Percentiles rank a stretch among this genome's conserved stretches.
phyloP scores from a whole-genome alignment of 2,888 invertebrate genomes.

The Tachina lurida region DNA sequence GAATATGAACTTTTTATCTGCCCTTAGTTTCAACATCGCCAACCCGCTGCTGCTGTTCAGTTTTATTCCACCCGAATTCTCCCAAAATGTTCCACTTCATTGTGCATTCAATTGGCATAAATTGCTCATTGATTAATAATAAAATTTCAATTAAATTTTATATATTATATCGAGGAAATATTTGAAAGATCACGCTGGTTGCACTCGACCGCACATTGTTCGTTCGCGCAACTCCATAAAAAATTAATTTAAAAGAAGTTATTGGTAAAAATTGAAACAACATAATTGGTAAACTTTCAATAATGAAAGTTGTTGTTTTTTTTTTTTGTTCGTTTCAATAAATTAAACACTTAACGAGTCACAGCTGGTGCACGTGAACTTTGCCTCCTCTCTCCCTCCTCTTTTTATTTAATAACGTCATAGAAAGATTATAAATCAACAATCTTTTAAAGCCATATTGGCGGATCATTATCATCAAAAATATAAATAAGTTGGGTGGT shows the following conservation, averaged over 20 bases:
- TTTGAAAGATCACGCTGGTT: conserved; percentile 1
- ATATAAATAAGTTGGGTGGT: conserved; percentile 2
- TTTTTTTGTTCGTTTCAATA: conserved; percentile 24
- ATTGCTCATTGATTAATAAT: conserved; percentile 7
- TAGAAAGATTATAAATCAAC: conserved; percentile 34
- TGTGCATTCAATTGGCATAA: conserved; percentile 34
- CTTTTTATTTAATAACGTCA: neutral
- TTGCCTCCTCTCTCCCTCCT: neutral
- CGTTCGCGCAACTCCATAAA: conserved; percentile 25
- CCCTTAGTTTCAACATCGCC: no score
- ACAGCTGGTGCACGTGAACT: conserved; percentile 25
- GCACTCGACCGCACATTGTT: conserved; percentile 21
- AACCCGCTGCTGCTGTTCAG: no score
- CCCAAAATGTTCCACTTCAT: conserved; percentile 5
- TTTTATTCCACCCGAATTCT: neutral
- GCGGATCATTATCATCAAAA: conserved; percentile 7
- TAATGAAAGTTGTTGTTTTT: conserved; percentile 17
- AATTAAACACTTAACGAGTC: conserved; percentile 49
- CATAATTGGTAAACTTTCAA: conserved; percentile 31
- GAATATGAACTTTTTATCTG: no score
- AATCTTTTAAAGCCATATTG: conserved; percentile 43
- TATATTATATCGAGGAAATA: neutral
- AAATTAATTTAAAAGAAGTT: conserved; percentile 29
- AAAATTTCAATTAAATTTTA: conserved; percentile 26
- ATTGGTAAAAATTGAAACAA: conserved; percentile 13